Base-by-base conservation (phyloP, 2,113 vertebrate species). In the Strix uralensis region DNA sequence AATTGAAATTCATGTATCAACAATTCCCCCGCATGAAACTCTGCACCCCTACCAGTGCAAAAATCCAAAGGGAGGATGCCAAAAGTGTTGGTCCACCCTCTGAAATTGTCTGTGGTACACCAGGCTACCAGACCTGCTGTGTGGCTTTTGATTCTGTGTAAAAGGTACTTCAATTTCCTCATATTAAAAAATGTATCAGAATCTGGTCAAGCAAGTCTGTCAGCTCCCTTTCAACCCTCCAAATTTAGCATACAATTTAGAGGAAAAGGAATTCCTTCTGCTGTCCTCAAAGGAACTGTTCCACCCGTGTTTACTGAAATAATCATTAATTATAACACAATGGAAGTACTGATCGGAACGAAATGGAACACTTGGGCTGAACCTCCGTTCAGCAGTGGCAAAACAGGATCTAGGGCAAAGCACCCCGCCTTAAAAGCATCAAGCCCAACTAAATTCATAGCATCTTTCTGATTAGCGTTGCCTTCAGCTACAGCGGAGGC, bases 131-230 rank as follows among this genome's bases (percentile, higher is more conserved):
- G 71, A 88, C 59, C 63, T 90, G 74, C 81, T 85, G 34, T 2
- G 30, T 81, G 65, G 65, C 86, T 92, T 88, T 67, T 26, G 40
- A 52, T 86, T 70, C 81, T 34, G 26, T 70, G 51, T 19, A 57
- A 77, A 96, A 87, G 54, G 49, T 55, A 44, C 66, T 69, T 65
- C 46, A 6, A 71, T 83, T 90, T 95, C 78, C 38, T 72, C 71
- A 29, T 44, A 75, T 73, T 62, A n/a, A 71, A 49, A 73, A 52
- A 40, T 0, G 3, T 18, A 71, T 13, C 38, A 90, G 87, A 86
- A 95, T 79, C 82, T 12, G 44, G 92, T 32, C 82, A 54, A 46
- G 69, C 88, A 51, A 84, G 93, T 86, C 93, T 42, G 52, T 21
- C 82, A 27, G 40, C 85, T 91, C 49, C n/a, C 54, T 72, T 61